phyloP scores from a whole-genome alignment of 2,888 invertebrate genomes.

The Arenicola marina region DNA sequence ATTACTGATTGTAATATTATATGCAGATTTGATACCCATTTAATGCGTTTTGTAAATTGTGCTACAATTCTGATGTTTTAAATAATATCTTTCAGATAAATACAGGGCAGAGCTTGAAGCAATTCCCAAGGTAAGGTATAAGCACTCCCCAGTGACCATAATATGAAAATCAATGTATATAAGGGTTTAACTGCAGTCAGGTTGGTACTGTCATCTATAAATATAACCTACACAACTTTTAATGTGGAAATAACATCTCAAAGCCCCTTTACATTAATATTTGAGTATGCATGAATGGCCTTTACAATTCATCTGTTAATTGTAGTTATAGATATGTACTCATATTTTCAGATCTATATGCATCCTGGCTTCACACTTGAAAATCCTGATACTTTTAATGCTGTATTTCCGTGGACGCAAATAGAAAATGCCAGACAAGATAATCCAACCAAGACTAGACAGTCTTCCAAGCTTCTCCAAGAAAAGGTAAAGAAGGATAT shows the following conservation, averaged over 20 bases:
- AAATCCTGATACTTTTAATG: conserved; percentile 78
- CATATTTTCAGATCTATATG: conserved; percentile 71
- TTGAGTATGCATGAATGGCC: not conserved
- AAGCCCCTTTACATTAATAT: not conserved
- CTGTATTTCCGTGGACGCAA: conserved; percentile 77
- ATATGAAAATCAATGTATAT: not conserved
- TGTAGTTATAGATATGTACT: not conserved
- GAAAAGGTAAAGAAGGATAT: conserved; percentile 77
- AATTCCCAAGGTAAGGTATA: conserved; percentile 70
- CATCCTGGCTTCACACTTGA: conserved; percentile 79
- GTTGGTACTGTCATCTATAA: not conserved
- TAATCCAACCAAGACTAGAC: conserved; percentile 30
- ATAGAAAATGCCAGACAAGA: conserved; percentile 43
- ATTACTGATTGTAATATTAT: no score
- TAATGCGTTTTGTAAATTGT: no score
- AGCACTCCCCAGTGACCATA: not conserved
- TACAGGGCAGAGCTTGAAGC: conserved; percentile 67
- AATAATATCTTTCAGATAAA: conserved; percentile 61
- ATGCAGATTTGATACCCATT: no score
- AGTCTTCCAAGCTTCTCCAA: conserved; percentile 72
- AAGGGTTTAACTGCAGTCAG: not conserved
- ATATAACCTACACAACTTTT: not conserved
- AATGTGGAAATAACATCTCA: not conserved
- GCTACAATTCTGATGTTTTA: no score
- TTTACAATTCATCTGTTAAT: not conserved